Conservation (phyloP, 1,140 invertebrate genomes). For the Penaeus indicus region DNA sequence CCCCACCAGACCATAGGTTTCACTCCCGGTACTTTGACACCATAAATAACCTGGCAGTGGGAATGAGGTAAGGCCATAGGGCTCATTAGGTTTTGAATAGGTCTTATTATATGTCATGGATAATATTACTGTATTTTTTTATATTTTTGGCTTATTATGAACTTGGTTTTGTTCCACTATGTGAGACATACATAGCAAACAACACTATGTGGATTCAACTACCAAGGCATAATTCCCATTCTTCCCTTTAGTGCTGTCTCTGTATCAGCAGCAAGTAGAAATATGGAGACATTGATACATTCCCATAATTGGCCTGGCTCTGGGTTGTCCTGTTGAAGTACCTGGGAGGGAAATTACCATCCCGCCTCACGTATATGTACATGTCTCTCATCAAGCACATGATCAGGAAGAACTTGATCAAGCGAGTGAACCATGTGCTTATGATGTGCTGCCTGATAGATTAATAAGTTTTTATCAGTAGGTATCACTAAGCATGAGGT, state of each 20-base stretch:
- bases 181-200: no score
- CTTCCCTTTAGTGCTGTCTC: constrained; percentile 43
- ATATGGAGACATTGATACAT: constrained; percentile 71
- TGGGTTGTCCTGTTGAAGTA: constrained; percentile 74
- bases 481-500: not conserved
- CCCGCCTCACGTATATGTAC: constrained; percentile 63
- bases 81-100: constrained; percentile 60
- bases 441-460: constrained; percentile 65
- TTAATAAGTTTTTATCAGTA: constrained; percentile 65
- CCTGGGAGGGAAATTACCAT: constrained; percentile 67
- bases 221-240: not conserved
- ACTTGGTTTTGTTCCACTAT: no score
- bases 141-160: no score
- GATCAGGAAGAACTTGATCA: constrained; percentile 61
- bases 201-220: not conserved
- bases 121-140: not conserved
- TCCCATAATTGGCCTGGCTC: constrained; percentile 74
- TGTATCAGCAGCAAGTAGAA: constrained; percentile 59
- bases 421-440: constrained; percentile 66
- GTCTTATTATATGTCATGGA: not conserved
- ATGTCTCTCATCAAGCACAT: constrained; percentile 63
- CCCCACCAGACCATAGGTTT: constrained; percentile 73
- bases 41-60: constrained; percentile 69
- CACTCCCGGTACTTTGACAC: constrained; percentile 72
- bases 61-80: constrained; percentile 59